Percentiles rank a stretch among this genome's conserved stretches.
These are phyloP conservation scores for Agrenia bidenticulata DNA, from an alignment of 2,888 invertebrate species.

Conservation along the genomic window DNA sequence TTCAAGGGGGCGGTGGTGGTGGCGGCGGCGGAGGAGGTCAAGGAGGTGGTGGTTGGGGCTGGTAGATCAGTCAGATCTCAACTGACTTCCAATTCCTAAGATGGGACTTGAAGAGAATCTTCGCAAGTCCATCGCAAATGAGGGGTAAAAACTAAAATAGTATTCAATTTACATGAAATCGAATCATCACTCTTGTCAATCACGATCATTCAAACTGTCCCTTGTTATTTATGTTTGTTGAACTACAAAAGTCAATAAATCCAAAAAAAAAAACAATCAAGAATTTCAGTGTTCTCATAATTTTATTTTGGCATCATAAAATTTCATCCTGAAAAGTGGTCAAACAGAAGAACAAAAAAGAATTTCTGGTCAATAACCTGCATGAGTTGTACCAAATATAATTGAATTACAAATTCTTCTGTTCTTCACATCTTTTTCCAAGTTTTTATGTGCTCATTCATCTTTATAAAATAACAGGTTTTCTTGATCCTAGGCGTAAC, in stretches of 20 bases:
- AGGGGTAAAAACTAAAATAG: conserved; percentile 5
- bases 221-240: conserved; percentile 11
- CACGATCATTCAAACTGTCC: conserved; percentile 10
- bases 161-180: conserved; percentile 1
- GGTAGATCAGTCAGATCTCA: background rate
- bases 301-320: too few species aligned
- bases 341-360: too few species aligned
- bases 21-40: background rate
- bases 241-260: conserved; percentile 8
- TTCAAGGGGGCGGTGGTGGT: conserved; percentile 5
- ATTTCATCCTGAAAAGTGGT: too few species aligned
- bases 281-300: too few species aligned
- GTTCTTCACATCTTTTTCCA: background rate
- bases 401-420: too few species aligned
- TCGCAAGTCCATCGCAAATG: conserved; percentile 6
- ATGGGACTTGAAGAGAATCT: background rate
- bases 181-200: conserved; percentile 2
- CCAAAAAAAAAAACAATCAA: background rate
- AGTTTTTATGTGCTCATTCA: too few species aligned
- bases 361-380: too few species aligned
- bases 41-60: background rate
- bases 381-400: too few species aligned
- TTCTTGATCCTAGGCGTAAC: conserved; percentile 2
- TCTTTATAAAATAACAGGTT: conserved; percentile 3
- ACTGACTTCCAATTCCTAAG: background rate